Base-by-base conservation (phyloP, 2,888 invertebrate genomes). In the Lithophane semibrunnea region DNA sequence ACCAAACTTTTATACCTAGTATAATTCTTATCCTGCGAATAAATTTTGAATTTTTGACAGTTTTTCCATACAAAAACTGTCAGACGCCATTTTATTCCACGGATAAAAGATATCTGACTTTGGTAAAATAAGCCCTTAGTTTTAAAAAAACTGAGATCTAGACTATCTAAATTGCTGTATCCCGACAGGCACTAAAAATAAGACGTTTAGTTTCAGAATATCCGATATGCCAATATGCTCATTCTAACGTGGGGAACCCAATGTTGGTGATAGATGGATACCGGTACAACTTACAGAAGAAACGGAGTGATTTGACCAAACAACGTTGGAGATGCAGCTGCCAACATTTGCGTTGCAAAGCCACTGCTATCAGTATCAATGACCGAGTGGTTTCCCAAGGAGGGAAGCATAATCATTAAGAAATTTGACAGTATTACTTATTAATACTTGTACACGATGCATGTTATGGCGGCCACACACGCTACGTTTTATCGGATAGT, bases 211-310 rank as follows among this genome's bases (percentile, higher is more conserved):
- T 82, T 82, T 21, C 75, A 84, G 82, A 42, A 44, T 69, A 10
- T 56, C 79, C 79, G 2, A 21, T 21, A 18, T 80, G 75, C 29
- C 13, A 65, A 21, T 82, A 80, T 58, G 69, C 68, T 9, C 37
- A 65, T 37, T 82, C 82, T 0, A 82, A 84, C 13, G 64, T 76
- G 0, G 83, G 83, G 0, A 84, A 83, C 47, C 47, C n/a, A 56
- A 83, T 83, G 81, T 64, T 84, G 49, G 85, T 84, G 12, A 81
- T 83, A 1, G n/a, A 65, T 5, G 80, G 84, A 18, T 84, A 76
- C 56, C 73, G 85, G 2, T 83, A 21, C 64, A 80, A 73, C 60
- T 37, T 83, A 3, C 84, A 80, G 52, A 80, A 69, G 44, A 70
- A 68, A 65, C 66, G 76, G 12, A 85, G 84, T 42, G 49, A 85